Base-by-base conservation (phyloP, 2,888 invertebrate species). In the Drosophila meridionalis region DNA sequence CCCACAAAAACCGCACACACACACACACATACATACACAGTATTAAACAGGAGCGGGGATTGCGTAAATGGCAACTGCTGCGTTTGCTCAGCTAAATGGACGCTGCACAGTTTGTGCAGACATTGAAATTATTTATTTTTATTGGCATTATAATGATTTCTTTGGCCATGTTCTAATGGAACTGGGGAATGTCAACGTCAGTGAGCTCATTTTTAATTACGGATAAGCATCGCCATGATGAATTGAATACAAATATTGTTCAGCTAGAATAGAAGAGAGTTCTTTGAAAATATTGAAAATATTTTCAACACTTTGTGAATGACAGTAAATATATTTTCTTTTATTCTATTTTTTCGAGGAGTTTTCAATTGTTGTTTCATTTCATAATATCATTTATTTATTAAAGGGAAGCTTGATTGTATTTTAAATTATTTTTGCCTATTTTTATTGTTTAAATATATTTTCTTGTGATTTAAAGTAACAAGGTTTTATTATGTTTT, bases 81-180 rank as follows among this genome's bases (percentile, higher is more conserved):
- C 65, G 72, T 69, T 76, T 88, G 83, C 68, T 86, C 70, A 83
- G 84, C 82, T 61, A 83, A 80, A 83, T 80, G 86, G 85, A 58
- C 9, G 36, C 30, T 38, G 38, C 76, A 73, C 50, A 73, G 67
- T 67, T 75, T 75, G 63, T 61, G 75, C 69, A 60, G 69, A 65
- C 74, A 65, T 76, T 61, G 59, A 74, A 85, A 89, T 82, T 77
- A 87, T 89, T 85, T 85, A 85, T 85, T 82, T 85, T 89, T 75
- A 85, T 85, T 89, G 82, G 69, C 78, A 73, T 81, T 78, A 80
- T 88, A 76, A 84, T 81, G 82, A 76, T 84, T 70, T 57, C 57
- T 30, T 69, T 80, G 65, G 56, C 53, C 60, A 63, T 55, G 71
- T 68, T 74, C 20, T 45, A 47, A 52, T 56, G 40, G 40, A 30